phyloP scores from a whole-genome alignment of 2,888 invertebrate species.

The Augochlorella aurata region DNA sequence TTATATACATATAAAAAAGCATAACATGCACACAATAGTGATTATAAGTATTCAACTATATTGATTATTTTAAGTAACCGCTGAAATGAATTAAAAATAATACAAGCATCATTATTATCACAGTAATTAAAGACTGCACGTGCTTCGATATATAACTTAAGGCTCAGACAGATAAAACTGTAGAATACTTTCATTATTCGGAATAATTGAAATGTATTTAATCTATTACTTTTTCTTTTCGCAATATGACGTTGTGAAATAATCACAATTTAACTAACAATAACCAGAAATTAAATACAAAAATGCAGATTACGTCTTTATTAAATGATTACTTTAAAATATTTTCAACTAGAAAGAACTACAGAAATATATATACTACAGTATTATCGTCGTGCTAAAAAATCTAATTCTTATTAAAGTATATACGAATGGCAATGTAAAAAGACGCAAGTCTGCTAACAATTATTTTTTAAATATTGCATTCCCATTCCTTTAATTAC shows the following conservation, averaged over 20 bases:
- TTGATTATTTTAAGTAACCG: slow-evolving; percentile 31
- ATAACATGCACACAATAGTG: slow-evolving; percentile 47
- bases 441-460: slow-evolving; percentile 37
- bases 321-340: slow-evolving; percentile 15
- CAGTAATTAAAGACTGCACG: slow-evolving; percentile 65
- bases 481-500: slow-evolving; percentile 32
- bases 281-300: neutral
- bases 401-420: slow-evolving; percentile 48
- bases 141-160: slow-evolving; percentile 28
- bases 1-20: slow-evolving; percentile 62
- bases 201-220: slow-evolving; percentile 23
- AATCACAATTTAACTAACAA: neutral
- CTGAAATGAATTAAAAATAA: slow-evolving; percentile 53
- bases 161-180: slow-evolving; percentile 15
- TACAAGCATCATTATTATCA: slow-evolving; percentile 63
- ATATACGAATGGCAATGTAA: slow-evolving; percentile 49
- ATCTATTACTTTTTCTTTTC: neutral
- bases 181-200: slow-evolving; percentile 16
- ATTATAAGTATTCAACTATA: slow-evolving; percentile 50
- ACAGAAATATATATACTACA: slow-evolving; percentile 17
- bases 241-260: neutral
- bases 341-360: slow-evolving; percentile 20
- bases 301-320: neutral
- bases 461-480: slow-evolving; percentile 36
- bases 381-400: slow-evolving; percentile 30